Evolutionary conservation across 2,113 vertebrate genomes (phyloP).

Genomic region (Chauna torquata): DNA sequence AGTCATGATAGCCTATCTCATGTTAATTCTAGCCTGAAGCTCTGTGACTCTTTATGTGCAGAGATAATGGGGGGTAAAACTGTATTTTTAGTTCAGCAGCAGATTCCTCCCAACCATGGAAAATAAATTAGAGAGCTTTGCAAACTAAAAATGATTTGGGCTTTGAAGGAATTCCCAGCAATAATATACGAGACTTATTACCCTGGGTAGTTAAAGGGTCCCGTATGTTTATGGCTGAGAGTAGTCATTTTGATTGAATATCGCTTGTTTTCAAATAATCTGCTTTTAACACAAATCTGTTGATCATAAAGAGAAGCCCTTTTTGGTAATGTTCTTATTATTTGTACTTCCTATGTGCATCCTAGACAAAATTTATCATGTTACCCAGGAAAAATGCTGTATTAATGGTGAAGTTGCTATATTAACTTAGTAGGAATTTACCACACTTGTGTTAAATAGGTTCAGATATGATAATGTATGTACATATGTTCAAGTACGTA

Average conservation of each 20-base stretch:
- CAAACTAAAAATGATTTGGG: slow-evolving; percentile 76
- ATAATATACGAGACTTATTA: slow-evolving; percentile 83
- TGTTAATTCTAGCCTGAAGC: slow-evolving; percentile 95
- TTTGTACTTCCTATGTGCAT: not conserved
- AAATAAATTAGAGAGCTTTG: slow-evolving; percentile 80
- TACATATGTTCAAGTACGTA: not conserved
- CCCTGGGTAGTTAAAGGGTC: slow-evolving; percentile 73
- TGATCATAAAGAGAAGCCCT: slow-evolving; percentile 13
- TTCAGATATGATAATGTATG: accelerated
- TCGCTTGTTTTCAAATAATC: slow-evolving; percentile 75
- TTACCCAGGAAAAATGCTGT: not conserved
- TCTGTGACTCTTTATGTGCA: slow-evolving; percentile 80
- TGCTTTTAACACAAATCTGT: slow-evolving; percentile 41
- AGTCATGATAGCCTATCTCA: slow-evolving; percentile 87
- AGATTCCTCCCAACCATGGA: slow-evolving; percentile 71
- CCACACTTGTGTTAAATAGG: not conserved
- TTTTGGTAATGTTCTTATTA: slow-evolving; percentile 26
- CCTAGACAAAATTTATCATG: not conserved
- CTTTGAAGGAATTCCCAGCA: slow-evolving; percentile 78
- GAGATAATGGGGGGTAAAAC: slow-evolving; percentile 81
- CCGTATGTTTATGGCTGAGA: slow-evolving; percentile 73
- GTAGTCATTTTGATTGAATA: slow-evolving; percentile 78
- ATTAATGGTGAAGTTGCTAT: not conserved
- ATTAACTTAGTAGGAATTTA: not conserved
- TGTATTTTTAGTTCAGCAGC: slow-evolving; percentile 73